Conservation (phyloP, 2,888 invertebrate species). For the Mesodorylaimus sp. region DNA sequence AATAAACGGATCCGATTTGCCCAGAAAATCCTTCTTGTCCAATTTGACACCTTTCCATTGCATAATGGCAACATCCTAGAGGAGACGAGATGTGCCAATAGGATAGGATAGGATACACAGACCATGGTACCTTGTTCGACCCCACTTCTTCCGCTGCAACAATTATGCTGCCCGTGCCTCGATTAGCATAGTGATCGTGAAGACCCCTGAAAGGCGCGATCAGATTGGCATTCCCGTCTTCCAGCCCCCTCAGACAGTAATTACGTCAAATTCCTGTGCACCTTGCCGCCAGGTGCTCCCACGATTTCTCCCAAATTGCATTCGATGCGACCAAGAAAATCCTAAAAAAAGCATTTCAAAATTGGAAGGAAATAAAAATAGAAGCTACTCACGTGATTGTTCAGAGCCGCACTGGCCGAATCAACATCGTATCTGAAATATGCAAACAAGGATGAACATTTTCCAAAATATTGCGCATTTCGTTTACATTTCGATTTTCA, state of each 20-base stretch:
- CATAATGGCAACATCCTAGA: constrained; percentile 29
- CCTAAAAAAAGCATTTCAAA: constrained; percentile 14
- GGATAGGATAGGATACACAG: not conserved
- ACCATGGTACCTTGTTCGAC: constrained; percentile 1
- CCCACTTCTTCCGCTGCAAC: constrained; percentile 3
- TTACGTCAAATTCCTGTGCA: constrained; percentile 16
- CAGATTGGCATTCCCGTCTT: not conserved
- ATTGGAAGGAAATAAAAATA: not conserved
- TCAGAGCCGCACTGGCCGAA: constrained; percentile 5
- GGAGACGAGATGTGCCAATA: not conserved
- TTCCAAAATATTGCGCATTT: not conserved
- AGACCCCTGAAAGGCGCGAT: not conserved
- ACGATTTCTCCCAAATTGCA: constrained; percentile 39
- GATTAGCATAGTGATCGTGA: not conserved
- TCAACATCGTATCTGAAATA: constrained; percentile 12
- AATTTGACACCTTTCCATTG: constrained; percentile 32
- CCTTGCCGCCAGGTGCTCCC: constrained; percentile 16
- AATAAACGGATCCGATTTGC: constrained; percentile 39
- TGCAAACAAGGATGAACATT: not conserved
- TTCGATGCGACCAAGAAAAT: constrained; percentile 38
- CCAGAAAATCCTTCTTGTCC: constrained; percentile 38
- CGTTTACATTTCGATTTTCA: constrained; percentile 36
- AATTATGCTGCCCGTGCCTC: constrained; percentile 4
- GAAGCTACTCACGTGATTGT: constrained; percentile 16
- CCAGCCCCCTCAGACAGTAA: not conserved